Conservation (phyloP, 2,888 invertebrate species). For the Ormia ochracea region DNA sequence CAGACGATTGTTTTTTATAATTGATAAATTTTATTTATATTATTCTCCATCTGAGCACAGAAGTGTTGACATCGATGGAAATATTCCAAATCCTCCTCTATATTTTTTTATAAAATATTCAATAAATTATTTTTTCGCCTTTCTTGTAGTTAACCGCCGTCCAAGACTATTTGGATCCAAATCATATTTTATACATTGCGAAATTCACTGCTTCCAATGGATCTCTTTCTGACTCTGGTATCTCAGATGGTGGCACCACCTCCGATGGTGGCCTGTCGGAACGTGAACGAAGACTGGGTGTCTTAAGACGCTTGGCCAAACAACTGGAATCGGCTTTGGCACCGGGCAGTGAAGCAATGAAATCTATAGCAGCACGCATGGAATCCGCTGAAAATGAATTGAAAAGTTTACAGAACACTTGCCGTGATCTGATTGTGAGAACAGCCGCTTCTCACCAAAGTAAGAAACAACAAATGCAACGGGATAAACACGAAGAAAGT, state of each 20-base stretch:
- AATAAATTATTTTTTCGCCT: neutral
- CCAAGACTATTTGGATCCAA: constrained; percentile 74
- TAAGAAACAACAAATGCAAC: constrained; percentile 67
- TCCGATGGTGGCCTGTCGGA: constrained; percentile 83
- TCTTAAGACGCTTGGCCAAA: constrained; percentile 82
- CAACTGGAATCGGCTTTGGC: constrained; percentile 81
- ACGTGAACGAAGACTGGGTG: constrained; percentile 82
- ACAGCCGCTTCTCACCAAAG: constrained; percentile 76
- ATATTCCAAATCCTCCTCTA: no score
- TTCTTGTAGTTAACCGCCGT: constrained; percentile 70
- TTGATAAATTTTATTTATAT: no score
- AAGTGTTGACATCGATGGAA: no score
- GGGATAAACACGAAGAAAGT: constrained; percentile 53
- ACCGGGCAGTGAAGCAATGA: constrained; percentile 82
- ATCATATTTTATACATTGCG: constrained; percentile 74
- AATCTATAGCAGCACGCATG: constrained; percentile 81
- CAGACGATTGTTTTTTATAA: no score
- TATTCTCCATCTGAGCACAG: no score
- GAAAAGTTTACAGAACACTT: constrained; percentile 82
- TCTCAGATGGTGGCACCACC: constrained; percentile 86
- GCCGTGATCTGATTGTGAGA: constrained; percentile 79
- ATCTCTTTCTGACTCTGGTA: constrained; percentile 85
- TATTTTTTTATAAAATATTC: neutral
- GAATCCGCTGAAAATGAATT: constrained; percentile 83
- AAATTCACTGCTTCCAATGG: constrained; percentile 78